phyloP scores from a whole-genome alignment of 2,797 vertebrate species.

The Sandelia bainsii region DNA sequence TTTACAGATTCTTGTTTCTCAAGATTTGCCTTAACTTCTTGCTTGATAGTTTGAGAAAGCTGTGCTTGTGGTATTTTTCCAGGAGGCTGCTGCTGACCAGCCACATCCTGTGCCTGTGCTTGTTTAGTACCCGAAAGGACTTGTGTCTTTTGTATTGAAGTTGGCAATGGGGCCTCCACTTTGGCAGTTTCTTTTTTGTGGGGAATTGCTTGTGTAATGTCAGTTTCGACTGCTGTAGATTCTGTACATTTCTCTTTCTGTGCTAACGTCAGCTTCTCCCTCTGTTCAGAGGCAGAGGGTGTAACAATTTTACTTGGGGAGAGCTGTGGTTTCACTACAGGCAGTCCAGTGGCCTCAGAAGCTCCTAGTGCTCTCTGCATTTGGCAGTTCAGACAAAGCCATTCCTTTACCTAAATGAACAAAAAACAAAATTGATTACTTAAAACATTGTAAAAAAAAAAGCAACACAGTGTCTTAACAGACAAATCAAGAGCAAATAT shows the following conservation, averaged over 20 bases:
- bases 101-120: constrained; percentile 31
- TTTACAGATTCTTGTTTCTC: constrained; percentile 65
- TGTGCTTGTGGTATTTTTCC: constrained; percentile 66
- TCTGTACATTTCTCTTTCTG: constrained; percentile 58
- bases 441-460: background rate
- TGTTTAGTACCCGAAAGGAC: constrained; percentile 18
- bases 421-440: constrained; percentile 18
- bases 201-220: constrained; percentile 33
- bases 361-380: constrained; percentile 89
- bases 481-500: background rate
- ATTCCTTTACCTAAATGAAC: constrained; percentile 88
- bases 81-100: constrained; percentile 60
- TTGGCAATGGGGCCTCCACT: constrained; percentile 27
- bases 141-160: constrained; percentile 43
- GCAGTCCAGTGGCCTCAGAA: constrained; percentile 77
- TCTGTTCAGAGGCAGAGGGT: constrained; percentile 38
- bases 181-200: constrained; percentile 40
- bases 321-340: constrained; percentile 74
- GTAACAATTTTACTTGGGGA: constrained; percentile 63
- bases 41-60: constrained; percentile 55
- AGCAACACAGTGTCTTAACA: background rate
- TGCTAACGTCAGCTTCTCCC: constrained; percentile 16
- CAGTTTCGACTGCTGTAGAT: constrained; percentile 38
- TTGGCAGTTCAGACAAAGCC: constrained; percentile 98
- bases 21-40: constrained; percentile 49